phyloP scores from a whole-genome alignment of 2,113 vertebrate genomes.

The Vulpes lagopus region DNA sequence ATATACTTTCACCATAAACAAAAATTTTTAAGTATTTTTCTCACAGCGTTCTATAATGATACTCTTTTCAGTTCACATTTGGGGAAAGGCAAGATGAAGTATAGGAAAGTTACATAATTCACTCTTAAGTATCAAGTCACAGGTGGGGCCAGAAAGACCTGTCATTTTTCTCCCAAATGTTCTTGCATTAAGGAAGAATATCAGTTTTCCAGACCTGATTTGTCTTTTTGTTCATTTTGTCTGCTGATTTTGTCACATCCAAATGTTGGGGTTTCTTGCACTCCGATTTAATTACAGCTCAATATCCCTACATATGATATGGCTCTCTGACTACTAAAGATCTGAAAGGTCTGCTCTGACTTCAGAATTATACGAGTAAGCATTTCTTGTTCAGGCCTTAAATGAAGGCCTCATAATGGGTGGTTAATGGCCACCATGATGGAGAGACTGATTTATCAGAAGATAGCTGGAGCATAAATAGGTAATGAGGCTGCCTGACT shows the following conservation, averaged over 20 bases:
- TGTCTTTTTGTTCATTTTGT: conserved; percentile 27
- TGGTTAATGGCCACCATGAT: conserved; percentile 65
- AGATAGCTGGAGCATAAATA: conserved; percentile 71
- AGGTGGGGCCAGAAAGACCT: neutral
- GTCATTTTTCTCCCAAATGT: neutral
- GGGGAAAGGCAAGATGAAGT: neutral
- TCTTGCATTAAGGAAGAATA: neutral
- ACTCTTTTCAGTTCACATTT: neutral
- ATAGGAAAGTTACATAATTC: conserved; percentile 3
- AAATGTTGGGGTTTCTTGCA: conserved; percentile 38
- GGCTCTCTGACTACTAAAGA: conserved; percentile 44
- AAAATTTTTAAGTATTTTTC: conserved; percentile 22
- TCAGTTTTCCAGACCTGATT: conserved; percentile 19
- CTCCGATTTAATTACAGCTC: conserved; percentile 70
- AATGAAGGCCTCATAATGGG: conserved; percentile 72
- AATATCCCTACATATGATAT: conserved; percentile 47
- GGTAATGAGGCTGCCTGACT: conserved; percentile 77
- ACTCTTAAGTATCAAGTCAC: neutral
- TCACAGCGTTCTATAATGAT: neutral
- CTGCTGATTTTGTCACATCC: conserved; percentile 42
- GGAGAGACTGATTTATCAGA: conserved; percentile 75
- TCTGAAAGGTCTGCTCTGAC: conserved; percentile 57
- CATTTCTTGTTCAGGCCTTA: conserved; percentile 73
- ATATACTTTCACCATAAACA: conserved; percentile 33
- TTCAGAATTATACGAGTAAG: conserved; percentile 68